Conservation (phyloP, 1,140 invertebrate genomes). For the Ceratoteleas bidentatus region DNA sequence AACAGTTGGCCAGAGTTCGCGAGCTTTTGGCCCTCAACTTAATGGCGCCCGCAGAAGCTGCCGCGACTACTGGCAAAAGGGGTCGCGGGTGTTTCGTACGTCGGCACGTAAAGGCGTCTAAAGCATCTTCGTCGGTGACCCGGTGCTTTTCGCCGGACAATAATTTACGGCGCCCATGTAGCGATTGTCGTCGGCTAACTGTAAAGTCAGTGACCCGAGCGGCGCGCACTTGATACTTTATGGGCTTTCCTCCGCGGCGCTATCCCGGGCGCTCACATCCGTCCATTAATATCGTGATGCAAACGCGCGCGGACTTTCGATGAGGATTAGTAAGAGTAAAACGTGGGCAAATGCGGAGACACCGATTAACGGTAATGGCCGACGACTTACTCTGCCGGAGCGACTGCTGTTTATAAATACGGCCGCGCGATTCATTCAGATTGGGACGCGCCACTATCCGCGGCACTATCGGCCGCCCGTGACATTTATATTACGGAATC, state of each 20-base stretch:
- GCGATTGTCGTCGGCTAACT: conserved; percentile 63
- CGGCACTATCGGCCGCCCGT: too few species aligned
- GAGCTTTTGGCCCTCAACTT: neutral
- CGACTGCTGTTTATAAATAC: conserved; percentile 36
- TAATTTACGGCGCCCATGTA: conserved; percentile 52
- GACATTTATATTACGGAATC: conserved; percentile 46
- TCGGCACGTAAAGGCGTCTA: too few species aligned
- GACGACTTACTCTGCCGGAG: conserved; percentile 68
- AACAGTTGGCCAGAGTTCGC: too few species aligned
- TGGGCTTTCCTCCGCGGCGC: conserved; percentile 64
- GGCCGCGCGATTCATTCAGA: conserved; percentile 45
- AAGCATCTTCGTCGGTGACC: conserved; percentile 23
- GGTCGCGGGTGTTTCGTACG: too few species aligned
- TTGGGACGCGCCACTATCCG: conserved; percentile 33
- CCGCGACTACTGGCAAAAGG: too few species aligned
- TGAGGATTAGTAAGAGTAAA: conserved; percentile 76
- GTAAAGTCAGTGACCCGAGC: conserved; percentile 62
- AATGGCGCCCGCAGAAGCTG: neutral
- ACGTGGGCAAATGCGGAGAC: conserved; percentile 71
- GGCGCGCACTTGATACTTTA: conserved; percentile 60
- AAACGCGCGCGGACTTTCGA: conserved; percentile 70
- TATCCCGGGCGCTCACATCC: conserved; percentile 55
- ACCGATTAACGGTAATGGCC: conserved; percentile 76
- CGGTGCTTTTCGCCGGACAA: conserved; percentile 41
- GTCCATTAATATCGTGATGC: conserved; percentile 58